Conservation (phyloP, 2,888 invertebrate genomes). For the Andrena hattorfiana region DNA sequence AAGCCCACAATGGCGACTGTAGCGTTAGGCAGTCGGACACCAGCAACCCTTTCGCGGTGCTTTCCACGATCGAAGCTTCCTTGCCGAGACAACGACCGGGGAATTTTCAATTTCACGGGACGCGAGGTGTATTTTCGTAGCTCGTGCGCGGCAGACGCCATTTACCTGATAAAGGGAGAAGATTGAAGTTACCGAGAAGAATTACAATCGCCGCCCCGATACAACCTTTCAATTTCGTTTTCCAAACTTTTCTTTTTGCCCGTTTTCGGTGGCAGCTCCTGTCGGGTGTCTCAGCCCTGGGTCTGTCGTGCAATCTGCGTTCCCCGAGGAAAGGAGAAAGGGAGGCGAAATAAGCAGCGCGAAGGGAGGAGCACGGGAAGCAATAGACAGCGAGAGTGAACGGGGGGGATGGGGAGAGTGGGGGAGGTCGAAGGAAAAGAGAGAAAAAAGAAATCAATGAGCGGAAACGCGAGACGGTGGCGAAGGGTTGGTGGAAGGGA, state of each 20-base stretch:
- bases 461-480: conserved; percentile 76
- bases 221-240: conserved; percentile 55
- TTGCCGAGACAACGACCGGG: conserved; percentile 9
- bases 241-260: conserved; percentile 29
- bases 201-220: conserved; percentile 40
- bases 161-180: conserved; percentile 37
- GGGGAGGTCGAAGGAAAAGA: conserved; percentile 45
- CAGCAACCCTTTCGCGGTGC: conserved; percentile 28
- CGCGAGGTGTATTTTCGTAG: conserved; percentile 27
- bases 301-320: conserved; percentile 71
- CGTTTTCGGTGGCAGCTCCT: conserved; percentile 50
- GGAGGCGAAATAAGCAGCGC: conserved; percentile 34
- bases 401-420: background rate
- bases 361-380: conserved; percentile 20
- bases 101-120: conserved; percentile 28
- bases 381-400: conserved; percentile 38
- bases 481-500: conserved; percentile 62
- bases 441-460: conserved; percentile 77
- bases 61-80: conserved; percentile 33
- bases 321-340: conserved; percentile 19
- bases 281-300: conserved; percentile 46
- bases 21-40: conserved; percentile 11
- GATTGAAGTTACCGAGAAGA: conserved; percentile 34
- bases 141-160: conserved; percentile 37
- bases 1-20: conserved; percentile 52